phyloP scores from a whole-genome alignment of 2,113 vertebrate species.

The Lethenteron reissneri region DNA sequence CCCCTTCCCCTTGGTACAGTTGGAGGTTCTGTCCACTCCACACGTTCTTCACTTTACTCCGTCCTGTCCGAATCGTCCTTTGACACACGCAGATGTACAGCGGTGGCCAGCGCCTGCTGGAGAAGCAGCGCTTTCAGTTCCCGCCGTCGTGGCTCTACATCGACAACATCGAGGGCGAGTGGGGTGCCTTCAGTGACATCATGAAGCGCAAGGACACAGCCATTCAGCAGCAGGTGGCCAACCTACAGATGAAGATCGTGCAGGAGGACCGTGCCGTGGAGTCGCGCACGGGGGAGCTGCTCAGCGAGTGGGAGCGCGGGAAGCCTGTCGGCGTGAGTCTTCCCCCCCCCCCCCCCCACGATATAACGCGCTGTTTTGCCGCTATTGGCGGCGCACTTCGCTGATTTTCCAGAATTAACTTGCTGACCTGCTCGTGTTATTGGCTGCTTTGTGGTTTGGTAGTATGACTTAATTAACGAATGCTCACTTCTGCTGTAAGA shows the following conservation, averaged over 20 bases:
- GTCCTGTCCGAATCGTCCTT: too few relatives aligned
- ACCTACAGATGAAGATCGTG: constrained; percentile 1
- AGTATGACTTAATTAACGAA: too few relatives aligned
- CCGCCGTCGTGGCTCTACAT: constrained; percentile 4
- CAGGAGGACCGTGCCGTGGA: constrained; percentile 1
- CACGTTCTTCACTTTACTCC: too few relatives aligned
- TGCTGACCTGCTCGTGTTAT: too few relatives aligned
- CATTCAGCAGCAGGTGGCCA: constrained; percentile 5
- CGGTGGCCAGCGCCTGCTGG: background rate
- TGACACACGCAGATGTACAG: background rate
- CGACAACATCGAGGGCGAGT: constrained; percentile 4
- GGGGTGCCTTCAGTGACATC: constrained; percentile 2
- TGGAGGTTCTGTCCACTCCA: too few relatives aligned
- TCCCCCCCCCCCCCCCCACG: background rate
- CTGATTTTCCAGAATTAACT: too few relatives aligned
- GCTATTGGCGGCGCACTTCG: too few relatives aligned
- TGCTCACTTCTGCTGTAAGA: too few relatives aligned
- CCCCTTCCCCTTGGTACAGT: too few relatives aligned
- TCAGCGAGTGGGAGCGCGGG: constrained; percentile 2
- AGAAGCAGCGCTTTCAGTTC: constrained; percentile 5
- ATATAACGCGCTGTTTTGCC: too few relatives aligned
- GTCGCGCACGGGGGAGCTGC: background rate
- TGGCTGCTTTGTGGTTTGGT: too few relatives aligned
- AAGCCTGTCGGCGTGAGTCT: background rate
- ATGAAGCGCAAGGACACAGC: constrained; percentile 4